A percentile compares a stretch with the other conserved stretches of the same genome.
Evolutionary conservation across 1,140 invertebrate genomes (phyloP).

Genomic region (Megalonaias nervosa): DNA sequence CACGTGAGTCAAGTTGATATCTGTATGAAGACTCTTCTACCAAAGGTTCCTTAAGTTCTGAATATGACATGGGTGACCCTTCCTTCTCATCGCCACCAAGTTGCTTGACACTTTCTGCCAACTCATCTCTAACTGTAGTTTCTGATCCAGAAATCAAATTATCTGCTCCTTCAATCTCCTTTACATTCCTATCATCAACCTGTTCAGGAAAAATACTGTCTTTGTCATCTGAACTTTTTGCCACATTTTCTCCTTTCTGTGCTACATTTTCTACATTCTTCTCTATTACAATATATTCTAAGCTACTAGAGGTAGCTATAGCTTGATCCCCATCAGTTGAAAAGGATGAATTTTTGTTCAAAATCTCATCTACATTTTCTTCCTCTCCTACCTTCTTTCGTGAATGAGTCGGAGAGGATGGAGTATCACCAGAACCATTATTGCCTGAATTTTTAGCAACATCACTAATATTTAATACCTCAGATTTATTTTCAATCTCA

Average conservation of each 20-base stretch:
- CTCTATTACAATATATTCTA: not conserved
- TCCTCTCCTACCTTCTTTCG: not conserved
- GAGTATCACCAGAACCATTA: not conserved
- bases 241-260: not conserved
- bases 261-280: not conserved
- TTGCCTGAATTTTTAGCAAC: too few relatives aligned
- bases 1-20: too few relatives aligned
- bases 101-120: too few relatives aligned
- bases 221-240: not conserved
- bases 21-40: too few relatives aligned
- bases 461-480: too few relatives aligned
- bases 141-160: too few relatives aligned
- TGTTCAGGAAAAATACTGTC: conserved; percentile 1
- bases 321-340: too few relatives aligned
- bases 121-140: too few relatives aligned
- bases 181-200: not conserved
- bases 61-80: not conserved
- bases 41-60: too few relatives aligned
- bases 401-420: not conserved
- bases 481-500: too few relatives aligned
- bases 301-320: not conserved
- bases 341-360: too few relatives aligned
- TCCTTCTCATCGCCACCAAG: not conserved
- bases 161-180: conserved; percentile 1
- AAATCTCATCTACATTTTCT: not conserved